Conservation (phyloP, 2,797 vertebrate genomes). For the Sebastes matsubarae region DNA sequence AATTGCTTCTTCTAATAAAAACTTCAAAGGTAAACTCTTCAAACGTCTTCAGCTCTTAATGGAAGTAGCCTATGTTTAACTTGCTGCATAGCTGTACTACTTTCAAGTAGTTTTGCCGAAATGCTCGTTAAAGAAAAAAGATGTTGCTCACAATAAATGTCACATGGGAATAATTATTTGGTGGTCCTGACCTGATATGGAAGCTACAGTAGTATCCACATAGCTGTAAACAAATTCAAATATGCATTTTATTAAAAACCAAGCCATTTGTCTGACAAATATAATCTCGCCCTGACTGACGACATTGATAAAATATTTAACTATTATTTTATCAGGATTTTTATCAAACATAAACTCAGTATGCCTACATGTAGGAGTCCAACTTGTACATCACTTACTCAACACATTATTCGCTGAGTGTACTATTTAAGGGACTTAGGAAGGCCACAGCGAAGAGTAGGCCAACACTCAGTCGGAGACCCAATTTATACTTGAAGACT, state of each 20-base stretch:
- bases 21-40: too few relatives aligned
- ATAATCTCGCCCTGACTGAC: background rate
- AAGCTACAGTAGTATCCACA: background rate
- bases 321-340: background rate
- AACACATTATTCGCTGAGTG: background rate
- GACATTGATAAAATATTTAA: background rate
- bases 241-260: background rate
- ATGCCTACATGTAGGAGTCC: background rate
- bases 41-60: too few relatives aligned
- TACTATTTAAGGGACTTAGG: background rate
- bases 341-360: background rate
- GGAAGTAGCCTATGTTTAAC: too few relatives aligned
- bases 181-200: background rate
- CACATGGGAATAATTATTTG: background rate
- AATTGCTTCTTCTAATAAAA: too few relatives aligned
- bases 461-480: background rate
- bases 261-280: background rate
- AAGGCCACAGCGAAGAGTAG: background rate
- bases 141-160: background rate
- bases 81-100: too few relatives aligned
- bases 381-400: background rate
- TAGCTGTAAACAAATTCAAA: background rate
- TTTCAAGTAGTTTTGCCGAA: too few relatives aligned
- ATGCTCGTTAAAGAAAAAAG: rapidly evolving
- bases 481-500: slow-evolving; percentile 1